Percentiles rank a stretch among this genome's conserved stretches.
phyloP scores from a whole-genome alignment of 2,888 invertebrate species.

The Drosophila seclusa region DNA sequence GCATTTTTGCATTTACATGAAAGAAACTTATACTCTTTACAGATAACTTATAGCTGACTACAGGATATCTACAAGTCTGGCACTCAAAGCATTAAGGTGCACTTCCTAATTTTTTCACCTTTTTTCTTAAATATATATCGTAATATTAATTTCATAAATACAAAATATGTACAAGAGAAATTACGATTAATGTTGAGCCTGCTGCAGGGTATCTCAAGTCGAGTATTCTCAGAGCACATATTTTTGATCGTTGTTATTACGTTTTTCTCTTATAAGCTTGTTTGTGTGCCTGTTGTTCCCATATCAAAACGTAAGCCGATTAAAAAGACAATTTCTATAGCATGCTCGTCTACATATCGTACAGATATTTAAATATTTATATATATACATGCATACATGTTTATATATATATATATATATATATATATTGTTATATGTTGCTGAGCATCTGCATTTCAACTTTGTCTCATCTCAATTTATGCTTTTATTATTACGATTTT shows the following conservation, averaged over 20 bases:
- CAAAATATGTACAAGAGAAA: background rate
- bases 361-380: conserved; percentile 44
- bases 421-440: background rate
- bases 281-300: conserved; percentile 62
- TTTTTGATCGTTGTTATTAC: conserved; percentile 41
- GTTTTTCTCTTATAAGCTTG: conserved; percentile 65
- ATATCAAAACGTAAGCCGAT: conserved; percentile 74
- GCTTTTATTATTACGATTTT: conserved; percentile 55
- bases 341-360: conserved; percentile 34
- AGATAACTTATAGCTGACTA: too few species aligned
- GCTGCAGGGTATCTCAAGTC: background rate
- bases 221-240: background rate
- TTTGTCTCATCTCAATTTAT: conserved; percentile 58
- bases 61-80: background rate
- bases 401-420: background rate
- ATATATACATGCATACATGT: conserved; percentile 11
- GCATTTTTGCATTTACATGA: background rate
- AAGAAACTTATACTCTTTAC: too few species aligned
- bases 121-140: too few species aligned
- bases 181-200: background rate
- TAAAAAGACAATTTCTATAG: conserved; percentile 74
- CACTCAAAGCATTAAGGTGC: too few species aligned
- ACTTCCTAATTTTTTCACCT: accelerated
- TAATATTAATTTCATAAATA: background rate
- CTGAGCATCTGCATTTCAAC: conserved; percentile 45